Conservation (phyloP, 2,888 invertebrate genomes). For the Deilephila elpenor region DNA sequence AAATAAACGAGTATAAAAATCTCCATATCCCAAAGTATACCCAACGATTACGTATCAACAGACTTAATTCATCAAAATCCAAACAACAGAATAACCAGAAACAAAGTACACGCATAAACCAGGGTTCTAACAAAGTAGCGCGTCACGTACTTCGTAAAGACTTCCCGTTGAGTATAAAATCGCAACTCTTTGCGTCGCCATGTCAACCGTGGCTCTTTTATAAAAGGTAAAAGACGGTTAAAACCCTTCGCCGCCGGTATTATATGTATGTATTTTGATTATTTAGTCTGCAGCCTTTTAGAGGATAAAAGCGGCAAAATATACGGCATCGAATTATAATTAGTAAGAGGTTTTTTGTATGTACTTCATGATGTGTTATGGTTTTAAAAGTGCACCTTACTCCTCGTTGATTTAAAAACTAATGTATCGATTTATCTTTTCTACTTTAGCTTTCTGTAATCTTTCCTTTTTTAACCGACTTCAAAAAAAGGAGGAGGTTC, state of each 20-base stretch:
- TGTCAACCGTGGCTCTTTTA: conserved; percentile 21
- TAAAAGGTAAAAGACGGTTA: conserved; percentile 30
- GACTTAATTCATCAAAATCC: not conserved
- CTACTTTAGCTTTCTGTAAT: too few species aligned
- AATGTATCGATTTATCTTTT: too few species aligned
- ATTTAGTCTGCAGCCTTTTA: conserved; percentile 1
- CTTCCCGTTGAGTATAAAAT: conserved; percentile 22
- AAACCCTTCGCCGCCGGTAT: conserved; percentile 36
- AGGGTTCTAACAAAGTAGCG: conserved; percentile 14
- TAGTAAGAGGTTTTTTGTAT: not conserved
- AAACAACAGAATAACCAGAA: not conserved
- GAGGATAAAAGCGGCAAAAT: not conserved
- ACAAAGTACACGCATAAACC: not conserved
- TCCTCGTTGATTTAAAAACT: too few species aligned
- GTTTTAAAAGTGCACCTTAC: not conserved
- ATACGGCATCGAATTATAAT: not conserved
- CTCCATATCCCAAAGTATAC: too few species aligned
- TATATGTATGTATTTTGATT: conserved; percentile 12
- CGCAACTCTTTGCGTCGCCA: conserved; percentile 24
- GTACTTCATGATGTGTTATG: not conserved
- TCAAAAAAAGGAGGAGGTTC: too few species aligned
- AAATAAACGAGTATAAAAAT: too few species aligned
- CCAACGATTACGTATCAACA: too few species aligned
- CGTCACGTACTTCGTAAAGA: conserved; percentile 3
- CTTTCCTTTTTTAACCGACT: too few species aligned